Conservation (phyloP, 1,140 invertebrate species). For the Drosophila virilis region DNA sequence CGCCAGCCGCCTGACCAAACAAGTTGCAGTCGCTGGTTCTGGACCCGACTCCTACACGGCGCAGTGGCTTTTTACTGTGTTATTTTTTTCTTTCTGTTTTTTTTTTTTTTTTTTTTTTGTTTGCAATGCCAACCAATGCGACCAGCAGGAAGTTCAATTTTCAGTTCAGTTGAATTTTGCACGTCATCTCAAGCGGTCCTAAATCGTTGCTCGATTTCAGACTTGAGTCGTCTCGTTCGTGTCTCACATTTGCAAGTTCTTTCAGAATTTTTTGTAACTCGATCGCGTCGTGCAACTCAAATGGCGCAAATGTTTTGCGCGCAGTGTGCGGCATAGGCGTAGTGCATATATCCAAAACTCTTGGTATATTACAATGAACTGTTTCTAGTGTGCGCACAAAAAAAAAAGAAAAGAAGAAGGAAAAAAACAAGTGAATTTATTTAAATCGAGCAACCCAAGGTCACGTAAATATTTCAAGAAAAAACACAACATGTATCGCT, state of each 20-base stretch:
- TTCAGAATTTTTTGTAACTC: constrained; percentile 28
- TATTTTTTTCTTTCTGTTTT: constrained; percentile 4
- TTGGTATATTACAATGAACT: constrained; percentile 58
- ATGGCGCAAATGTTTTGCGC: constrained; percentile 41
- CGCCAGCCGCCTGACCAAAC: constrained; percentile 49
- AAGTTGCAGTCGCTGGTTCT: constrained; percentile 70
- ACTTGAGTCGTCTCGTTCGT: constrained; percentile 35
- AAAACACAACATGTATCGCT: constrained; percentile 60
- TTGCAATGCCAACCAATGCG: constrained; percentile 38
- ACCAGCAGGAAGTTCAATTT: constrained; percentile 75
- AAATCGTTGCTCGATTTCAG: constrained; percentile 51
- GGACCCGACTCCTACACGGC: constrained; percentile 74
- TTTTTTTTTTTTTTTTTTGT: constrained; percentile 38
- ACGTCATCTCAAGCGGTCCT: constrained; percentile 79
- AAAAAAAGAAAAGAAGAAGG: background rate
- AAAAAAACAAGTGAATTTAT: constrained; percentile 30
- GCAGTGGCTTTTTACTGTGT: constrained; percentile 1
- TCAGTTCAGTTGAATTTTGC: constrained; percentile 81
- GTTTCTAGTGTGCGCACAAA: constrained; percentile 52
- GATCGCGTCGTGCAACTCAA: constrained; percentile 38
- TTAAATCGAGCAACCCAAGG: constrained; percentile 12
- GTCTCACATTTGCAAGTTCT: constrained; percentile 23
- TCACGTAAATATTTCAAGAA: background rate
- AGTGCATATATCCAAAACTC: constrained; percentile 14
- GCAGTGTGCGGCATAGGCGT: constrained; percentile 6